A percentile compares a stretch with the other conserved stretches of the same genome.
Evolutionary conservation across 1,140 invertebrate species (phyloP).

Genomic region (Pseudomyrmex cubaensis): DNA sequence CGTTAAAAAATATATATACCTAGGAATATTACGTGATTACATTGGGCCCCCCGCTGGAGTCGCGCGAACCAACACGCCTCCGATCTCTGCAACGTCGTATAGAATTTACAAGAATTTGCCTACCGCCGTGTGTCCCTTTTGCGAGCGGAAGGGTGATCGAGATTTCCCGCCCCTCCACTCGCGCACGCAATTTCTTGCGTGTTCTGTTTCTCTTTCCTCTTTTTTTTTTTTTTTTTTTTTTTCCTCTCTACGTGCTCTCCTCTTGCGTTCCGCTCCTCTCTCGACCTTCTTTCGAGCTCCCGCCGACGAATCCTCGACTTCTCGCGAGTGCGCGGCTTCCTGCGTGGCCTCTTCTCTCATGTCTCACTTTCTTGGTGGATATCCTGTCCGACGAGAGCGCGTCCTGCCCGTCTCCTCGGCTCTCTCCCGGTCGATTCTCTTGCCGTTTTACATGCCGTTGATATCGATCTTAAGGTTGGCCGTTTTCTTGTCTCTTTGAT

Average conservation of each 20-base stretch:
- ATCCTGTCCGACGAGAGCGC: conserved; percentile 22
- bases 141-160: conserved; percentile 13
- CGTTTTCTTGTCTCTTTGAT: conserved; percentile 90
- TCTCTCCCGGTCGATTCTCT: conserved; percentile 6
- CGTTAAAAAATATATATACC: conserved; percentile 75
- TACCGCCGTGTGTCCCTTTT: conserved; percentile 20
- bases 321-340: background rate
- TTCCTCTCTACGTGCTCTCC: conserved; percentile 32
- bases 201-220: background rate
- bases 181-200: background rate
- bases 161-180: background rate
- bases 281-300: background rate
- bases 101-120: conserved; percentile 69
- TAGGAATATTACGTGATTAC: conserved; percentile 74
- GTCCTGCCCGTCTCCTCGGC: background rate
- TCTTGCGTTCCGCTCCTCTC: background rate
- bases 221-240: background rate
- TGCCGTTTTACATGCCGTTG: conserved; percentile 81
- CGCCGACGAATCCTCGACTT: conserved; percentile 11
- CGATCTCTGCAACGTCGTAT: conserved; percentile 47
- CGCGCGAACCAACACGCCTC: conserved; percentile 66
- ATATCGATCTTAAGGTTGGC: conserved; percentile 88
- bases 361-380: conserved; percentile 6
- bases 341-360: conserved; percentile 19
- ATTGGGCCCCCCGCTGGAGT: conserved; percentile 71